A percentile compares a stretch with the other conserved stretches of the same genome.
Conservation (phyloP, 2,888 invertebrate genomes). For the Tribolium freemani region DNA sequence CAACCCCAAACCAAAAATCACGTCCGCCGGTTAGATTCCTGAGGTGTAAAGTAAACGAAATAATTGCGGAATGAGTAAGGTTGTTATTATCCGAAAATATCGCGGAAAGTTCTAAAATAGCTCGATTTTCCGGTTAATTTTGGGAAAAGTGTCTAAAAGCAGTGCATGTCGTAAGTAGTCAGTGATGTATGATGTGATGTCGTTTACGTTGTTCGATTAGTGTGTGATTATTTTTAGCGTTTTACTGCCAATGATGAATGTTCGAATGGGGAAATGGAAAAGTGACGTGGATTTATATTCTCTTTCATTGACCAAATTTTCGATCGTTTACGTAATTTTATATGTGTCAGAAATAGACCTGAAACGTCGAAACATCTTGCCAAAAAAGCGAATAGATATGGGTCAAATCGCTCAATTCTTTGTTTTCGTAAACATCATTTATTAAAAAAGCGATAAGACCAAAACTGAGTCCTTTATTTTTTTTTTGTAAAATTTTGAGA, state of each 20-base stretch:
- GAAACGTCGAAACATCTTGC: too few species aligned
- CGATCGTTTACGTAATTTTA: not conserved
- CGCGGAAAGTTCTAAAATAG: conserved; percentile 12
- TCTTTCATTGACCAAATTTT: not conserved
- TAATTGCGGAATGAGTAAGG: conserved; percentile 26
- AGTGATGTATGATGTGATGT: conserved; percentile 41
- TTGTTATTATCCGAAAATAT: conserved; percentile 24
- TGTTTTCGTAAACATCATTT: too few species aligned
- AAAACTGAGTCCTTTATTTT: too few species aligned
- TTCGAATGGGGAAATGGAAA: not conserved
- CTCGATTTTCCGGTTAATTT: conserved; percentile 31
- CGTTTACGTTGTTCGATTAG: conserved; percentile 42
- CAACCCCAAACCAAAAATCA: not conserved
- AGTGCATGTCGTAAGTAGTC: conserved; percentile 38
- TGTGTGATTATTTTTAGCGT: conserved; percentile 42
- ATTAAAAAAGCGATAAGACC: too few species aligned
- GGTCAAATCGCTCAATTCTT: too few species aligned
- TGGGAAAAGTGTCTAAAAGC: conserved; percentile 36
- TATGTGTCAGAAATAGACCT: too few species aligned
- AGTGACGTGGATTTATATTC: not conserved
- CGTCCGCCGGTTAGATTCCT: not conserved
- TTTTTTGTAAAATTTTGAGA: too few species aligned
- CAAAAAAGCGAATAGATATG: too few species aligned
- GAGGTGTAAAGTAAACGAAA: conserved; percentile 4
- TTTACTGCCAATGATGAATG: conserved; percentile 20